These are phyloP conservation scores for Gymnothorax reevesii DNA, from an alignment of 2,797 vertebrate genomes.

Conservation along the genomic window DNA sequence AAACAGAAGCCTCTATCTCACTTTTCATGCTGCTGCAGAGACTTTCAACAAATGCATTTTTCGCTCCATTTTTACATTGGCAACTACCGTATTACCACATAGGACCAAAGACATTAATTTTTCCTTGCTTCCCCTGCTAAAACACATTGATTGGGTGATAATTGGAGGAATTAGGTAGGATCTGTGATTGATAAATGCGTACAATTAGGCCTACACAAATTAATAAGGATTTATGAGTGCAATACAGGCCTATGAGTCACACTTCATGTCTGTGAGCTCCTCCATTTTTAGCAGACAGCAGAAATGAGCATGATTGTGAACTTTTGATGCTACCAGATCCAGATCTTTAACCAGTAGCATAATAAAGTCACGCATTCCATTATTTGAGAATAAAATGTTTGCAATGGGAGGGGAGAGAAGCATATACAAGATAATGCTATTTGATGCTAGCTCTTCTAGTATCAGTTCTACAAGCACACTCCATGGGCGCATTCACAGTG, in stretches of 20 bases:
- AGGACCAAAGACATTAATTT: not conserved
- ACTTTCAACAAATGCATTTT: not conserved
- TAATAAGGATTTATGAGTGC: not conserved
- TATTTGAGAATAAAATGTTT: not conserved
- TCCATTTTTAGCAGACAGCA: not conserved
- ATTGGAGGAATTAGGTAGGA: not conserved
- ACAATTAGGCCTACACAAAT: not conserved
- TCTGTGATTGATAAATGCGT: not conserved
- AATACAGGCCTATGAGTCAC: not conserved
- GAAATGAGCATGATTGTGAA: not conserved
- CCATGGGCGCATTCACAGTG: not conserved
- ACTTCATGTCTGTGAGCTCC: not conserved
- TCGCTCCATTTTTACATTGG: not conserved
- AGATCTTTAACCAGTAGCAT: not conserved
- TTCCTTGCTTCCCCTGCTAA: not conserved
- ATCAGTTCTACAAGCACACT: slow-evolving; percentile 1
- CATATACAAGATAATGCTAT: not conserved
- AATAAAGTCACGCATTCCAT: not conserved
- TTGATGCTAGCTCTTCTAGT: not conserved
- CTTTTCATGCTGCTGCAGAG: slow-evolving; percentile 7
- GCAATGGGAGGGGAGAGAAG: not conserved
- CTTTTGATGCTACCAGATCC: not conserved
- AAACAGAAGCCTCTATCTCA: slow-evolving; percentile 15
- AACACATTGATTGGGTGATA: not conserved
- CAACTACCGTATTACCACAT: not conserved